Evolutionary conservation across 2,797 vertebrate genomes (phyloP).

Genomic region (Mormyrops boulengeri): DNA sequence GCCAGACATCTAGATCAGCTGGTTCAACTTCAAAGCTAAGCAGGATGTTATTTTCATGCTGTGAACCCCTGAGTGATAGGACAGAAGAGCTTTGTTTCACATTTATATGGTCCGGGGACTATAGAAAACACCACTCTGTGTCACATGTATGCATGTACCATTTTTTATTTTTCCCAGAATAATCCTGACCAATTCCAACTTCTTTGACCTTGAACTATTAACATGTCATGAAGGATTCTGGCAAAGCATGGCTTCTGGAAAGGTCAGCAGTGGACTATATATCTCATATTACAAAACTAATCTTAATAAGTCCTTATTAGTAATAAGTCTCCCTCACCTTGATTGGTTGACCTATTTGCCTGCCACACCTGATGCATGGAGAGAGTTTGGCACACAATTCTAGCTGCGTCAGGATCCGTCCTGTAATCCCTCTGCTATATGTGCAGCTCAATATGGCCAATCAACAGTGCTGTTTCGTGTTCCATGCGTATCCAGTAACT

Average conservation of each 20-base stretch:
- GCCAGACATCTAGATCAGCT: background rate
- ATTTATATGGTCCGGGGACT: background rate
- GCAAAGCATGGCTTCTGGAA: background rate
- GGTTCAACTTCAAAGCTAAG: background rate
- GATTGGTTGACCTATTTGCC: background rate
- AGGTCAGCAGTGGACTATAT: background rate
- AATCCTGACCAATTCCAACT: background rate
- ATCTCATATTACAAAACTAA: background rate
- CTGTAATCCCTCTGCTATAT: background rate
- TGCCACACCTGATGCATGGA: background rate
- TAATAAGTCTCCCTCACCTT: background rate
- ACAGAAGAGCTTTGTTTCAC: background rate
- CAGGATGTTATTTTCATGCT: background rate
- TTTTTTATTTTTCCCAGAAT: background rate
- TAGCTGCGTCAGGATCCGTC: background rate
- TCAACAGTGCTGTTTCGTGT: background rate
- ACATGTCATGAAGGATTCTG: background rate
- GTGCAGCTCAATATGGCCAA: background rate
- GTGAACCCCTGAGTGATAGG: background rate
- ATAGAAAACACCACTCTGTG: background rate
- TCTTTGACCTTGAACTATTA: background rate
- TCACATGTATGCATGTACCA: background rate
- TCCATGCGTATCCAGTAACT: background rate
- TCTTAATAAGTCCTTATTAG: background rate
- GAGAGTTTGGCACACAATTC: background rate